Conservation (phyloP, 2,888 invertebrate species). For the Sminthurides aquaticus region DNA sequence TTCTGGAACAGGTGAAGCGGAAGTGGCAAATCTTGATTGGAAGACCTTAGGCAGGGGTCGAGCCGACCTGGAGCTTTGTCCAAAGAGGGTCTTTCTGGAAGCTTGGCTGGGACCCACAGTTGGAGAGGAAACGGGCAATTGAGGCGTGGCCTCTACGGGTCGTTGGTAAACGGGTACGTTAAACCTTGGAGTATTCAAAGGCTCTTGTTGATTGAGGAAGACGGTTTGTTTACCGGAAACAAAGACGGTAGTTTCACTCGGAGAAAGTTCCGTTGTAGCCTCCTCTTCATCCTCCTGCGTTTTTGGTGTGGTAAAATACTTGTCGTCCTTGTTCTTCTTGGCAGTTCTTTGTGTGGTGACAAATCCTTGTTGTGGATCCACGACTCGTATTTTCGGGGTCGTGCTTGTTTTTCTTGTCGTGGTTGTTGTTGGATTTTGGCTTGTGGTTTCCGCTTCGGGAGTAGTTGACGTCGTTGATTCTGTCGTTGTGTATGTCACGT, state of each 20-base stretch:
- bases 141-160: constrained; percentile 27
- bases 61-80: constrained; percentile 24
- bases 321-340: neutral
- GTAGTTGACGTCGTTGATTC: constrained; percentile 29
- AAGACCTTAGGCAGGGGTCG: constrained; percentile 33
- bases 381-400: neutral
- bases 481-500: constrained; percentile 28
- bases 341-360: constrained; percentile 2
- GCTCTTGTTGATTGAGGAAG: constrained; percentile 18
- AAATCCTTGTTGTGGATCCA: neutral
- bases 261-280: constrained; percentile 31
- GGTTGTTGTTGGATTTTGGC: neutral
- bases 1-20: neutral
- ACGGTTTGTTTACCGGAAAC: constrained; percentile 40
- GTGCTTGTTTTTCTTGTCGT: neutral
- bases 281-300: constrained; percentile 28
- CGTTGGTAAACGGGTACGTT: constrained; percentile 16
- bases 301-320: constrained; percentile 18
- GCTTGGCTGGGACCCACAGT: constrained; percentile 10
- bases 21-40: constrained; percentile 10
- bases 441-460: neutral
- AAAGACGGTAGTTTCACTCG: constrained; percentile 35
- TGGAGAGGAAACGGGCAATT: constrained; percentile 25
- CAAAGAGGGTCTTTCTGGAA: constrained; percentile 31
- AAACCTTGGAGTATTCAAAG: constrained; percentile 6